Base-by-base conservation (phyloP, 2,888 invertebrate genomes). In the Phragmatobia fuliginosa region DNA sequence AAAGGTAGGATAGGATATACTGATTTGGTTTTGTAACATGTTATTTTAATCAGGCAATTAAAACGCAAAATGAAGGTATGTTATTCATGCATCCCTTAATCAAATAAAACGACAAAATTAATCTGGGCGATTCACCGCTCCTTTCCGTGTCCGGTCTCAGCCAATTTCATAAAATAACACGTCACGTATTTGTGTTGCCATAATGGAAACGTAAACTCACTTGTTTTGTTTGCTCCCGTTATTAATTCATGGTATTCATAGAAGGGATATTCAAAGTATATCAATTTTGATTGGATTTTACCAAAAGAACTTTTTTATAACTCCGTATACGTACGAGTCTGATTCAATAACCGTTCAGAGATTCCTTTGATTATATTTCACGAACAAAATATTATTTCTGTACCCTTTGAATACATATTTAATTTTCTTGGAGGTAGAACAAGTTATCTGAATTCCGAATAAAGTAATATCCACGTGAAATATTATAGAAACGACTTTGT, bases 91-190 rank as follows among this genome's bases (percentile, higher is more conserved):
- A 77, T 80, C 76, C 80, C 75, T 76, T 83, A 81, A 87, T 83
- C 83, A 90, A 88, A 89, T 87, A 87, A 78, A 85, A 82, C 80
- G 85, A 84, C 85, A 86, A 87, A 89, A 91, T 90, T 88, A 90
- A 90, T 90, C 88, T 87, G 85, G 66, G 64, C 81, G 72, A 78
- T 82, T 87, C 84, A 83, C 80, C 77, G 78, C 61, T 38, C 83
- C 89, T 85, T 83, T 82, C 76, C 78, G 73, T 71, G 80, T 83
- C 87, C 88, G 81, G 83, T 80, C 83, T 78, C 76, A 85, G 83
- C 84, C 91, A 92, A 93, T 93, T 91, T 92, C 89, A 88, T 89
- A 92, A 86, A 93, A 92, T 88, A 93, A 92, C 91, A 92, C 83
- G 80, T 86, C 83, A 84, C 79, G 82, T 87, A 88, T 89, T 88